Percentiles rank a stretch among this genome's conserved stretches.
phyloP scores from a whole-genome alignment of 2,113 vertebrate species.

The Thunnus maccoyii region DNA sequence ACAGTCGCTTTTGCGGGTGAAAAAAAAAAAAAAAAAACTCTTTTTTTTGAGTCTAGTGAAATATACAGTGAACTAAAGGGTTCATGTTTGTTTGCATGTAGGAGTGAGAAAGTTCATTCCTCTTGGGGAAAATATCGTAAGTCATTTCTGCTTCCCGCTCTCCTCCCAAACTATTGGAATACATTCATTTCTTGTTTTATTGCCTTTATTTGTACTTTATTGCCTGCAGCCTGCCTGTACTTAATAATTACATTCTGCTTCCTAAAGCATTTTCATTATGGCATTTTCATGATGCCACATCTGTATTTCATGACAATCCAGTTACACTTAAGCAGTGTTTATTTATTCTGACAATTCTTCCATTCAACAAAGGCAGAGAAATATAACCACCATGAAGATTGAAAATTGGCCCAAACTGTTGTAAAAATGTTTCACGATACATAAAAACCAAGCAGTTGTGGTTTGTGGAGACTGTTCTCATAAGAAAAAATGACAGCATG shows the following conservation, averaged over 20 bases:
- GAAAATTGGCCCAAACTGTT: neutral
- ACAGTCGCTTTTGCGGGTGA: constrained; percentile 52
- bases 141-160: constrained; percentile 12
- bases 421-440: neutral
- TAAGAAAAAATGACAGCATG: constrained; percentile 4
- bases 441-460: neutral
- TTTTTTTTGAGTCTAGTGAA: neutral
- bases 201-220: constrained; percentile 45
- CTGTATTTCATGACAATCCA: constrained; percentile 23
- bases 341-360: neutral
- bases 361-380: neutral
- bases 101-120: constrained; percentile 23
- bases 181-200: constrained; percentile 38
- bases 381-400: neutral
- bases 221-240: constrained; percentile 25
- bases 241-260: constrained; percentile 24
- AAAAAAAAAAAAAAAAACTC: neutral
- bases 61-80: constrained; percentile 26
- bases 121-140: constrained; percentile 38
- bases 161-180: constrained; percentile 23
- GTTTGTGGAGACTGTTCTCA: neutral
- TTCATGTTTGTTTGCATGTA: constrained; percentile 36
- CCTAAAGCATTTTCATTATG: neutral
- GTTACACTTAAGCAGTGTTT: neutral
- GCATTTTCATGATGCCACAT: constrained; percentile 25